Conservation (phyloP, 2,797 vertebrate genomes). For the Argyrosomus regius region DNA sequence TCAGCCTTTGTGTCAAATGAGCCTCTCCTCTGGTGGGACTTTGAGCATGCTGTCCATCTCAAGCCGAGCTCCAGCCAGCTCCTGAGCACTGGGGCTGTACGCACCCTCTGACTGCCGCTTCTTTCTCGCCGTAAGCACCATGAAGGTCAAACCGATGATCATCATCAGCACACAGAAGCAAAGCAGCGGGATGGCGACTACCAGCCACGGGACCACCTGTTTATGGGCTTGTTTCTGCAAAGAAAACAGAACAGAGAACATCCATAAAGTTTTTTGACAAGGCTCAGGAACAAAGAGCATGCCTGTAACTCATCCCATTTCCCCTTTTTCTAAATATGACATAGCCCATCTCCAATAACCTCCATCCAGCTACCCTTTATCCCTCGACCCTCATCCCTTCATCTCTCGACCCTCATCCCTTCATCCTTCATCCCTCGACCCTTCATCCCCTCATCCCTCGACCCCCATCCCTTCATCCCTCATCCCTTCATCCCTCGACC, state of each 20-base stretch:
- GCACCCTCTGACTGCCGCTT: constrained; percentile 95
- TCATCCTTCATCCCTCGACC: too few species aligned
- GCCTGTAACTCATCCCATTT: too few species aligned
- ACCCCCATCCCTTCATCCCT: too few species aligned
- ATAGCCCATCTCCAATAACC: too few species aligned
- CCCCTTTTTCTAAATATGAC: too few species aligned
- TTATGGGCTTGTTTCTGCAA: constrained; percentile 89
- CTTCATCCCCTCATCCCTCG: too few species aligned
- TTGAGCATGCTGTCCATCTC: constrained; percentile 99
- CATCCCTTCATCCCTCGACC: too few species aligned
- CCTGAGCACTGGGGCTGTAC: constrained; percentile 95
- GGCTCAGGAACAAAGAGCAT: too few species aligned
- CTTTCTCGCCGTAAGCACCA: constrained; percentile 92
- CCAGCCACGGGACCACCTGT: constrained; percentile 88
- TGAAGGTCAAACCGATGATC: constrained; percentile 88
- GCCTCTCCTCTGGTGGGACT: constrained; percentile 94
- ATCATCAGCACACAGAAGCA: constrained; percentile 90
- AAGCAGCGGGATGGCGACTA: constrained; percentile 90
- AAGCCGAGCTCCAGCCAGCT: constrained; percentile 94
- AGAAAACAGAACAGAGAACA: background rate
- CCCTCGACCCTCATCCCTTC: too few species aligned
- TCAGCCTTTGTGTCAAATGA: constrained; percentile 85
- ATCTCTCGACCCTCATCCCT: too few species aligned
- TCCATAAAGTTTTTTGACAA: too few species aligned
- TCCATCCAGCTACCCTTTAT: too few species aligned